Conservation (phyloP, 2,888 invertebrate genomes). For the Eupithecia vulgata region DNA sequence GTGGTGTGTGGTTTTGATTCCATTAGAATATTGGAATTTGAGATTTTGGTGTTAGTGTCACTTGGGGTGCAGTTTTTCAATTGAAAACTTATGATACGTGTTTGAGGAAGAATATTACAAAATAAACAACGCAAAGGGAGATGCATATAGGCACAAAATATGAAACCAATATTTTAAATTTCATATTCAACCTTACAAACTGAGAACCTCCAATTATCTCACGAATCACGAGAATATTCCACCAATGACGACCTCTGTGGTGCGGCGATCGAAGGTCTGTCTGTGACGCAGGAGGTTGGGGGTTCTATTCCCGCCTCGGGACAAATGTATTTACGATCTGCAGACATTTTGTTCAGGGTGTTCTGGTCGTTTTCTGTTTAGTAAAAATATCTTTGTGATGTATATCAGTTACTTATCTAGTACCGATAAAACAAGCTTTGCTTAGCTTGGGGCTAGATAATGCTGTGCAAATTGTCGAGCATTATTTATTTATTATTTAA, state of each 20-base stretch:
- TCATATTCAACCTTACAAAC: not conserved
- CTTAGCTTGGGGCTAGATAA: too few relatives aligned
- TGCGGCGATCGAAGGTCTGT: too few relatives aligned
- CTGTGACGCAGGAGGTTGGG: too few relatives aligned
- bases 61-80: not conserved
- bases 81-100: not conserved
- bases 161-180: not conserved
- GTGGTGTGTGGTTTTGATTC: conserved; percentile 40
- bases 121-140: not conserved
- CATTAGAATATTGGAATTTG: conserved; percentile 36
- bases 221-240: not conserved
- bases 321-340: too few relatives aligned
- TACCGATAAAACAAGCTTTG: too few relatives aligned
- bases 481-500: too few relatives aligned
- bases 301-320: too few relatives aligned
- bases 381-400: too few relatives aligned
- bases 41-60: conserved; percentile 18
- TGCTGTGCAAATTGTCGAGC: too few relatives aligned
- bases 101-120: not conserved
- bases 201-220: not conserved
- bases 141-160: not conserved
- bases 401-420: too few relatives aligned
- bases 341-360: too few relatives aligned
- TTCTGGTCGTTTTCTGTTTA: too few relatives aligned
- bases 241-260: not conserved